Base-by-base conservation (phyloP, 2,797 vertebrate species). In the Typhlichthys subterraneus region DNA sequence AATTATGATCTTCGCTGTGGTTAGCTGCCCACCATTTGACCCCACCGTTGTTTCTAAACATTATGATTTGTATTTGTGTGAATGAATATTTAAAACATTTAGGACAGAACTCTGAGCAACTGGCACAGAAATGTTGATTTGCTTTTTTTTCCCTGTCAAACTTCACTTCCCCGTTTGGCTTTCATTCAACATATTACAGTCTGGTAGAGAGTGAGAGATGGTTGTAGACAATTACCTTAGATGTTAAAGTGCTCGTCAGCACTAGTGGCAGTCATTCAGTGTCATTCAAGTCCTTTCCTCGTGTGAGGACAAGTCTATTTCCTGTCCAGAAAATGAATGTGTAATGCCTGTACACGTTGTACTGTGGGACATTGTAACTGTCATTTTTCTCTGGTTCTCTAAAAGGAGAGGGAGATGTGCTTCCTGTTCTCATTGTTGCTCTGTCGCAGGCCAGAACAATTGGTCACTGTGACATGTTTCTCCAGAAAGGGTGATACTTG, bases 371-470 rank as follows among this genome's bases (percentile, higher is more conserved):
- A 55, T 60, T 72, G 54, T 61, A 48, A 67, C 31, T 23, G 0
- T 42, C 8, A 50, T 45, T 59, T 66, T 70, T 51, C 54, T 64
- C 31, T 5, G 5, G 12, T 47, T 0, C 5, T 56, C 76, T 69
- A 81, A 65, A 67, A 67, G 72, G 66, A 66, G n/a, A 46, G n/a
- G n/a, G 46, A 48, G n/a, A 48, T 7, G 58, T 15, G 60, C 61
- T 88, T 88, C 84, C 83, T 76, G 61, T 61, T 33, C 68, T 82
- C 61, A 87, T 82, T 84, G 80, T 87, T 76, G 84, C 71, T 63
- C 15, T 63, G 12, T 65, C 57, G 83, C 59, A 63, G 57, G 69
- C 49, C 70, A 60, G 74, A 79, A 84, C 73, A 84, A 72, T 74
- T 61, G 17, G 49, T 67, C 74, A 77, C 52, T 72, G 61, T 84